Evolutionary conservation across 2,113 vertebrate genomes (phyloP).

Genomic region (Gadus macrocephalus): DNA sequence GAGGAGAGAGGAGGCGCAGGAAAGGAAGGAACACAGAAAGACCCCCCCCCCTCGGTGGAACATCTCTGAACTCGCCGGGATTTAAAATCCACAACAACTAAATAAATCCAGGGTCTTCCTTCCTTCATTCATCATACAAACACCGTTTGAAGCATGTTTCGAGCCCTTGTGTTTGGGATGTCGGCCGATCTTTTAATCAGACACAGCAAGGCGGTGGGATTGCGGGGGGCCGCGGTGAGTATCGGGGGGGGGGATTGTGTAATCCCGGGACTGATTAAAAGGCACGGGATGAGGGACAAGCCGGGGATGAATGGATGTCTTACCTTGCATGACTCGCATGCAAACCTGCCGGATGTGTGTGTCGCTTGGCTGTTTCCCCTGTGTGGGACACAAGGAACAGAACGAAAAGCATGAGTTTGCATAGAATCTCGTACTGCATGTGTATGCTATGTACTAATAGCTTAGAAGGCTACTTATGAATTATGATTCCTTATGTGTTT

Average conservation of each 20-base stretch:
- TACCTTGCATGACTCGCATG: constrained; percentile 98
- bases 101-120: constrained; percentile 20
- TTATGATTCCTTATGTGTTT: too few relatives aligned
- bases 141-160: constrained; percentile 60
- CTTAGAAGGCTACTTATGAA: too few relatives aligned
- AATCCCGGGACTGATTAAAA: too few relatives aligned
- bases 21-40: constrained; percentile 54
- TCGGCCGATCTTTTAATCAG: constrained; percentile 29
- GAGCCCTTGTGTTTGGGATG: constrained; percentile 37
- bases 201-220: too few relatives aligned
- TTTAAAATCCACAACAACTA: too few relatives aligned
- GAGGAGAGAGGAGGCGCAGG: constrained; percentile 27
- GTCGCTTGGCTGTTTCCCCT: constrained; percentile 93
- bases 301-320: constrained; percentile 6
- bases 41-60: constrained; percentile 41
- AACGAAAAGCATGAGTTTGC: too few relatives aligned
- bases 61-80: constrained; percentile 15
- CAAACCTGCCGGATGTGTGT: constrained; percentile 96
- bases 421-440: too few relatives aligned
- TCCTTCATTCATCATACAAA: constrained; percentile 63
- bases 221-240: too few relatives aligned
- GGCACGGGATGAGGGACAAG: not conserved
- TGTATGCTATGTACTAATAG: too few relatives aligned
- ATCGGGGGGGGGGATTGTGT: too few relatives aligned
- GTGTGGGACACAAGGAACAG: constrained; percentile 19